Evolutionary conservation across 2,113 vertebrate genomes (phyloP).

Genomic region (Chitala chitala): DNA sequence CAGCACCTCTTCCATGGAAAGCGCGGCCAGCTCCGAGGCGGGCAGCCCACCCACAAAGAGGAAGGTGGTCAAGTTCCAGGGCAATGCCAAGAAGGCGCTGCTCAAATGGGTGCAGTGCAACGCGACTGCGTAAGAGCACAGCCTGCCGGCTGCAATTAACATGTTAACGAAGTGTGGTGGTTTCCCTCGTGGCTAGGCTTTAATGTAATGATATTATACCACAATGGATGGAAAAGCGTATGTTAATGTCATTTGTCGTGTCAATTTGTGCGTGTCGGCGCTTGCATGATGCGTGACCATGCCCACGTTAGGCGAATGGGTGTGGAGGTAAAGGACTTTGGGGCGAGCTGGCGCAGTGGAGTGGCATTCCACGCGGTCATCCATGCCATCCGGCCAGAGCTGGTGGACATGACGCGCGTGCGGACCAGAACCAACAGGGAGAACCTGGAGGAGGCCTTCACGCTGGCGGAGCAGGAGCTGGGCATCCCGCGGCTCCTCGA

Average conservation of each 20-base stretch:
- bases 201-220: too few relatives aligned
- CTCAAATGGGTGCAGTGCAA: constrained; percentile 92
- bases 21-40: constrained; percentile 76
- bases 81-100: constrained; percentile 83
- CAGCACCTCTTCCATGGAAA: constrained; percentile 86
- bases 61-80: constrained; percentile 79
- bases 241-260: too few relatives aligned
- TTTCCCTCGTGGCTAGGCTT: too few relatives aligned
- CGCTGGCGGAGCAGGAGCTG: constrained; percentile 79
- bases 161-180: too few relatives aligned
- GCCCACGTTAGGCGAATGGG: constrained; percentile 80
- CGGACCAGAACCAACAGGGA: constrained; percentile 73
- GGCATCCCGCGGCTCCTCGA: constrained; percentile 91
- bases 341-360: constrained; percentile 87
- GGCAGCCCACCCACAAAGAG: constrained; percentile 86
- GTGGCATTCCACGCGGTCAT: constrained; percentile 88
- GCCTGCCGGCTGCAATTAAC: not conserved
- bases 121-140: constrained; percentile 75
- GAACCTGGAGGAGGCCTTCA: constrained; percentile 89
- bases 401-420: constrained; percentile 83
- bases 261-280: not conserved
- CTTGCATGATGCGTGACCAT: constrained; percentile 22
- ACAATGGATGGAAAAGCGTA: too few relatives aligned
- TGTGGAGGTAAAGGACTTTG: constrained; percentile 91
- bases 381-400: constrained; percentile 80